Base-by-base conservation (phyloP, 2,797 vertebrate genomes). In the Anabas testudineus region DNA sequence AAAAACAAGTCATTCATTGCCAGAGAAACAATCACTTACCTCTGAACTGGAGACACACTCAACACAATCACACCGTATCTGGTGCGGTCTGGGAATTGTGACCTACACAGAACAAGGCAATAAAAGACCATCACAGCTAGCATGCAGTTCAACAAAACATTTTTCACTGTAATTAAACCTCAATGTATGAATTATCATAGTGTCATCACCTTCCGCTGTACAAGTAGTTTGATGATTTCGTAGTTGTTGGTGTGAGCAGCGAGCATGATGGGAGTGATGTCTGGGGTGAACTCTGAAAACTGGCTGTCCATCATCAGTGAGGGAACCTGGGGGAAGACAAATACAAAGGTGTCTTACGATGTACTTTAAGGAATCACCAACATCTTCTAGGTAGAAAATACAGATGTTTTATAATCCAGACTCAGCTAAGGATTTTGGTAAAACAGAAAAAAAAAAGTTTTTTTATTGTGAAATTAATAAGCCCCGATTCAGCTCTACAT, bases 181-280 rank as follows among this genome's bases (percentile, higher is more conserved):
- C 24, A 49, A 14, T 1, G n/a, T 10, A 19, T 10, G 3, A 45
- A 45, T 4, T 19, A 2, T 21, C 4, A 22, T 46, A 37, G 15
- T 3, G 6, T 36, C 1, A 1, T 94, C 39, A 98, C 97, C 85
- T 97, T 93, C 45, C 96, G 94, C 87, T 98, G 96, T 53, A 99
- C 96, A n/a, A 99, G 95, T 56, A 98, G 93, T 79, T 99, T 99
- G 91, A 99, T 99, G 92, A 99, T 99, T 90, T 99, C 97, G 0
- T 99, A 99, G 92, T 99, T 99, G 94, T 99, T 99, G 90, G 98
- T 98, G 91, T 99, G 98, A 78, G 98, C 97, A 0, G 98, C 98
- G 88, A 99, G 92, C 96, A 99, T 99, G 86, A 99, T 99, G 24
- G 98, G 98, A 34, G 98, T 99, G 86, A 99, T 99, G 55, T 99